Conservation (phyloP, 92 coral and sea anemone genomes). For the Nematostella vectensis region DNA sequence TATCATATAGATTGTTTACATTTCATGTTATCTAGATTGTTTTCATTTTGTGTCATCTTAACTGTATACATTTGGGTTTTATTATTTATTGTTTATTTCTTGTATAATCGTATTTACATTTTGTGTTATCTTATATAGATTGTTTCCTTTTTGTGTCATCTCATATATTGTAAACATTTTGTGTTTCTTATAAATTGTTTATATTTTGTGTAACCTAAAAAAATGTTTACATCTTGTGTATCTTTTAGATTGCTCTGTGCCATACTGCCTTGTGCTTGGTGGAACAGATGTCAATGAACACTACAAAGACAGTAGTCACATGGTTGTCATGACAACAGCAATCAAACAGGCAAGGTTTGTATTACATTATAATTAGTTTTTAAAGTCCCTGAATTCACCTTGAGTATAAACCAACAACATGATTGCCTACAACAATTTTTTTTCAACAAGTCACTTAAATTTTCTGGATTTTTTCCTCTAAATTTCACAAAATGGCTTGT, state of each 20-base stretch:
- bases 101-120: background rate
- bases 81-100: too few species aligned
- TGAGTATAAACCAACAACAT: too few species aligned
- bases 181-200: background rate
- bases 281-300: conserved; percentile 89
- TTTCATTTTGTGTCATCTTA: too few species aligned
- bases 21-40: too few species aligned
- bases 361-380: too few species aligned
- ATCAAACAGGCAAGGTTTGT: conserved; percentile 62
- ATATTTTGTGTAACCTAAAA: background rate
- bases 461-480: background rate
- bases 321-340: conserved; percentile 64
- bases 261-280: conserved; percentile 85
- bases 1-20: too few species aligned
- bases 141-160: background rate
- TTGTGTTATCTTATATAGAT: background rate
- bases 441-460: too few species aligned
- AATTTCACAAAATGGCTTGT: background rate
- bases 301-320: conserved; percentile 31
- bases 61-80: too few species aligned
- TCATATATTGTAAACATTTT: background rate
- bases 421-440: too few species aligned
- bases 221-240: background rate
- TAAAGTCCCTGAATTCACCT: too few species aligned
- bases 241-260: conserved; percentile 6